phyloP scores from a whole-genome alignment of 2,888 invertebrate species.

The Thymelicus lineola region DNA sequence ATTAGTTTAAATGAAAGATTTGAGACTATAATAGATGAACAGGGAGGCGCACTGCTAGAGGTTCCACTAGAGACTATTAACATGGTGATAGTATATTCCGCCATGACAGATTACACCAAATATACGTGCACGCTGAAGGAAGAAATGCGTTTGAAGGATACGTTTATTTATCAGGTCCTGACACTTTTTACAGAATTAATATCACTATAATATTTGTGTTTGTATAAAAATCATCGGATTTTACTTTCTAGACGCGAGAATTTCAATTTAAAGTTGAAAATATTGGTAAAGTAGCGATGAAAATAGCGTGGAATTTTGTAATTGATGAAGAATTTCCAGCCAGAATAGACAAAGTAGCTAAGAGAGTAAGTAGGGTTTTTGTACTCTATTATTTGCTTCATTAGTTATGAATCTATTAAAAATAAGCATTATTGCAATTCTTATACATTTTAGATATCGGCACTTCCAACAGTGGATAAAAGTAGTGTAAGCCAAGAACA shows the following conservation, averaged over 20 bases:
- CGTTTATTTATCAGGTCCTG: conserved; percentile 81
- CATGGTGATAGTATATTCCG: conserved; percentile 79
- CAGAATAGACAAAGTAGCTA: conserved; percentile 61
- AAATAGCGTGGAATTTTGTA: conserved; percentile 69
- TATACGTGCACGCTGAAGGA: conserved; percentile 73
- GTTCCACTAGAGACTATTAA: conserved; percentile 53
- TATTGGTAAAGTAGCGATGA: conserved; percentile 69
- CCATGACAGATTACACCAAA: conserved; percentile 79
- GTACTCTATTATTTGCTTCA: neutral
- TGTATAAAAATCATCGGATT: neutral
- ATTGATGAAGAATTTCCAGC: conserved; percentile 74
- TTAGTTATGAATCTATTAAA: no score
- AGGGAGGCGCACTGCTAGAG: conserved; percentile 52
- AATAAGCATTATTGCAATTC: neutral
- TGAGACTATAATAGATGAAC: conserved; percentile 61
- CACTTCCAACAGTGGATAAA: neutral
- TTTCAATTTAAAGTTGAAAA: conserved; percentile 70
- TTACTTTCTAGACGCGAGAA: conserved; percentile 58
- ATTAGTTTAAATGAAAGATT: conserved; percentile 62
- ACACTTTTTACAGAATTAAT: neutral
- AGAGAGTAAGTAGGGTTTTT: conserved; percentile 43
- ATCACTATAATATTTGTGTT: no score
- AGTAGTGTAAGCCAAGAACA: neutral
- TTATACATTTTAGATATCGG: neutral
- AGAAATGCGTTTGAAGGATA: conserved; percentile 77